Conservation (phyloP, 2,113 vertebrate genomes). For the Toxostoma redivivum region DNA sequence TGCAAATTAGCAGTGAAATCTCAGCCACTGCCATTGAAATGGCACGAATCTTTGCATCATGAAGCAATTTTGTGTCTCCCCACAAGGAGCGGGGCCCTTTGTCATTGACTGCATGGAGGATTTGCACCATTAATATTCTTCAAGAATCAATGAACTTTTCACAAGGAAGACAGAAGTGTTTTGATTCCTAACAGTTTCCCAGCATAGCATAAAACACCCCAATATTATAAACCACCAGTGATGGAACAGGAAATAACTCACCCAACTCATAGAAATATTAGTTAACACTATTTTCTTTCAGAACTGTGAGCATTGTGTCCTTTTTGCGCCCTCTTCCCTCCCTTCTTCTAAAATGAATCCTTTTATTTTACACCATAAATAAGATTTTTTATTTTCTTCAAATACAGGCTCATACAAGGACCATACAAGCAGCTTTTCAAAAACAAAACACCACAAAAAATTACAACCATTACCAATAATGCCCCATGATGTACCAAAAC, state of each 20-base stretch:
- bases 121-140: not conserved
- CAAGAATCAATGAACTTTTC: not conserved
- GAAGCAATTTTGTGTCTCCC: not conserved
- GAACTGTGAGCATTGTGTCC: not conserved
- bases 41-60: not conserved
- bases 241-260: not conserved
- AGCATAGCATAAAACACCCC: not conserved
- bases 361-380: not conserved
- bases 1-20: not conserved
- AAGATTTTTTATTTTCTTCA: not conserved
- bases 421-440: not conserved
- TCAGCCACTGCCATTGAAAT: not conserved
- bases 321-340: not conserved
- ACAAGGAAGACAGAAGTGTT: not conserved
- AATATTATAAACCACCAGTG: not conserved
- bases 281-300: not conserved
- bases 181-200: not conserved
- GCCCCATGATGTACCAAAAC: rapidly evolving
- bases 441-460: not conserved
- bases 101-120: not conserved
- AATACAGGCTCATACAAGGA: not conserved
- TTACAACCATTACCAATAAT: not conserved
- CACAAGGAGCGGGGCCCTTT: rapidly evolving
- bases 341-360: not conserved
- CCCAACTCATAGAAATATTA: not conserved